Conservation (phyloP, 1,140 invertebrate genomes). For the Hestina assimilis region DNA sequence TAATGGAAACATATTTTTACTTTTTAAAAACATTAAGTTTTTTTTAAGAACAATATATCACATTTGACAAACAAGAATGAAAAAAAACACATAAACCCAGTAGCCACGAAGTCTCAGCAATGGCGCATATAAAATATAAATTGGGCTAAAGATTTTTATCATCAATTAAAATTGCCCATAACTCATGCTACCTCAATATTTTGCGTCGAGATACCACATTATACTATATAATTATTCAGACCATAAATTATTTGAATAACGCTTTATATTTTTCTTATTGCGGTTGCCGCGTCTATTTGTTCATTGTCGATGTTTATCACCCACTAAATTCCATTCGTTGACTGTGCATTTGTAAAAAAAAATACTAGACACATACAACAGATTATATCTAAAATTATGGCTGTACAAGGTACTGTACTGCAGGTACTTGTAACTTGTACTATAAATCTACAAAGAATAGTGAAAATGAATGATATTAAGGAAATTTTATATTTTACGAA, state of each 20-base stretch:
- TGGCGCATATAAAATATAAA: constrained; percentile 26
- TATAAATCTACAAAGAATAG: too few species aligned
- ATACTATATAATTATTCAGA: constrained; percentile 41
- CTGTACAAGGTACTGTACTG: too few species aligned
- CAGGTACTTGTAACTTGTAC: too few species aligned
- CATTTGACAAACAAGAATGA: background rate
- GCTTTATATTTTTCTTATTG: constrained; percentile 33
- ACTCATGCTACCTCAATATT: constrained; percentile 36
- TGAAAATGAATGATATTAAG: too few species aligned
- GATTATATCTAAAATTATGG: too few species aligned
- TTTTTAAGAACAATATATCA: background rate
- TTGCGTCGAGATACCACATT: constrained; percentile 35
- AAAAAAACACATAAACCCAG: constrained; percentile 20
- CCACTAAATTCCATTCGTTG: background rate
- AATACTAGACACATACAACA: too few species aligned
- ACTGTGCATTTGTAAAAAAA: too few species aligned
- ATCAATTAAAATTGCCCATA: constrained; percentile 31
- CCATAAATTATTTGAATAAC: constrained; percentile 46
- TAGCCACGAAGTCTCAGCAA: constrained; percentile 22
- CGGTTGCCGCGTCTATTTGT: constrained; percentile 23
- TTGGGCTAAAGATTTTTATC: constrained; percentile 33
- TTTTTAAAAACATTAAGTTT: too few species aligned
- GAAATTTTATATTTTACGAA: too few species aligned
- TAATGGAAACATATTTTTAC: too few species aligned
- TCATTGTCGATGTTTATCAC: constrained; percentile 30